These are phyloP conservation scores for Schizopygopsis malacanthus DNA, from an alignment of 2,797 vertebrate genomes.

Conservation along the genomic window DNA sequence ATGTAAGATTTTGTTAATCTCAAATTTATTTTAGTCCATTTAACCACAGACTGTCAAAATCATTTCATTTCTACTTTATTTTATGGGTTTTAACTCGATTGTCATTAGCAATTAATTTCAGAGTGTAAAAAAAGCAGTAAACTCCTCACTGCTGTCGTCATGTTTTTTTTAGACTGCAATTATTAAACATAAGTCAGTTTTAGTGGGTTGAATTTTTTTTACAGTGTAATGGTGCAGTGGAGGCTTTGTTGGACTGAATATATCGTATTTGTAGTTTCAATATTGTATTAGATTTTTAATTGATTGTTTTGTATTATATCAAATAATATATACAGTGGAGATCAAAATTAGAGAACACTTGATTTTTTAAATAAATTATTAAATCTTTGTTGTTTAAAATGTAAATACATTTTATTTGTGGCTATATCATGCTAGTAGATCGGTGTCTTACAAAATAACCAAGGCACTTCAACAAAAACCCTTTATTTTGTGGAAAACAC, in stretches of 20 bases:
- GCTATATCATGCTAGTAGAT: background rate
- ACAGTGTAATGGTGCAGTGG: background rate
- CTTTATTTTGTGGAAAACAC: background rate
- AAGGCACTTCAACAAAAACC: background rate
- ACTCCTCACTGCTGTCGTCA: background rate
- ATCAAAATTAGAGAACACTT: background rate
- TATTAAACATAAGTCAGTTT: background rate
- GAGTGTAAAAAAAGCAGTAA: slow-evolving; percentile 9
- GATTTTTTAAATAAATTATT: background rate
- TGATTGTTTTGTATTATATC: background rate
- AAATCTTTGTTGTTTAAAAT: background rate
- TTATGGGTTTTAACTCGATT: background rate
- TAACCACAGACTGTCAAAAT: background rate
- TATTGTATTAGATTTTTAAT: background rate
- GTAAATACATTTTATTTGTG: background rate
- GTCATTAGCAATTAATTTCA: background rate
- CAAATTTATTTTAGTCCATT: background rate
- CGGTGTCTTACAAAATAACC: background rate
- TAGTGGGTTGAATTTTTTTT: background rate
- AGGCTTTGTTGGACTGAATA: background rate
- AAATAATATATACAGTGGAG: background rate
- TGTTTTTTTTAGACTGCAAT: background rate
- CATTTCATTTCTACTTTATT: background rate
- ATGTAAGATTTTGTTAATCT: background rate
- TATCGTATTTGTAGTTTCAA: background rate